Percentiles rank a stretch among this genome's conserved stretches.
Conservation (phyloP, 1,140 invertebrate species). For the Phthorimaea operculella region DNA sequence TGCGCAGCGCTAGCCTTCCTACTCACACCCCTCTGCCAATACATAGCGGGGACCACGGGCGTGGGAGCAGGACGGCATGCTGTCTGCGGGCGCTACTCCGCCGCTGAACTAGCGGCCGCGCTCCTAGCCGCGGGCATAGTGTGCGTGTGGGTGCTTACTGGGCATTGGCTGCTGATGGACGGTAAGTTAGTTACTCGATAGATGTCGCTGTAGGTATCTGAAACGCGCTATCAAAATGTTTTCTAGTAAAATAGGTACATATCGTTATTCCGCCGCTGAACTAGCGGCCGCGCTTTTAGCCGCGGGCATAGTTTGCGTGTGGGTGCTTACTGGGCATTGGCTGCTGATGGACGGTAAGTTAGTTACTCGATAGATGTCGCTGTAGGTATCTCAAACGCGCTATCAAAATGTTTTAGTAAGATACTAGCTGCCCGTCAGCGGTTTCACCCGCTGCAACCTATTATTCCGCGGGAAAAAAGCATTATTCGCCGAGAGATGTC, state of each 20-base stretch:
- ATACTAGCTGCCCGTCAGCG: no score
- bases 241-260: no score
- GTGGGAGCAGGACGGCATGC: constrained; percentile 85
- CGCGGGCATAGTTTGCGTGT: constrained; percentile 94
- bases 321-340: constrained; percentile 98
- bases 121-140: constrained; percentile 93
- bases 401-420: no score
- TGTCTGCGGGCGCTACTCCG: constrained; percentile 93
- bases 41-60: constrained; percentile 87
- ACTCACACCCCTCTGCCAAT: constrained; percentile 96
- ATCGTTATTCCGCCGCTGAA: constrained; percentile 93
- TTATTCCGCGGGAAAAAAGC: no score
- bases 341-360: constrained; percentile 92
- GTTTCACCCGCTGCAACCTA: no score
- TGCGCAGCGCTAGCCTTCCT: constrained; percentile 96
- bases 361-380: background rate
- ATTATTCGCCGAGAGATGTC: no score
- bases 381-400: no score
- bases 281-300: constrained; percentile 92
- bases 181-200: constrained; percentile 70
- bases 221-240: no score
- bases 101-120: constrained; percentile 93
- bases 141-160: constrained; percentile 96
- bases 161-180: constrained; percentile 98
- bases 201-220: no score